phyloP scores from a whole-genome alignment of 2,888 invertebrate genomes.

The Eilema depressum region DNA sequence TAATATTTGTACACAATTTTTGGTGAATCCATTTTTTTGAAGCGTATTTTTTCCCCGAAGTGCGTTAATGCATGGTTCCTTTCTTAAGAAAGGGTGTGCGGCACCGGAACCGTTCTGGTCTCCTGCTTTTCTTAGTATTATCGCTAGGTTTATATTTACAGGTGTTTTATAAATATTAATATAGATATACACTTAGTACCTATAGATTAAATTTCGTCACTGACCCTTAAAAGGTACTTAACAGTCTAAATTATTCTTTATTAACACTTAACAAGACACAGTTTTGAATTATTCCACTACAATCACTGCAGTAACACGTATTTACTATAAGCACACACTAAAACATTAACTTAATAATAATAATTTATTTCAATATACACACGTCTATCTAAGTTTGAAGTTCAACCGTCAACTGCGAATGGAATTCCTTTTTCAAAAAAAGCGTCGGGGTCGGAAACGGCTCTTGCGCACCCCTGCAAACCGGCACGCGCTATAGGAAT shows the following conservation, averaged over 20 bases:
- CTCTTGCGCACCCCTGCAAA: constrained; percentile 80
- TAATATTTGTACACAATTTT: constrained; percentile 89
- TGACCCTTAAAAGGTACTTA: background rate
- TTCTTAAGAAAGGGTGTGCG: constrained; percentile 60
- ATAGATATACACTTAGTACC: background rate
- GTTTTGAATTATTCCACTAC: background rate
- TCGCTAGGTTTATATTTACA: background rate
- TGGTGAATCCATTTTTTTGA: constrained; percentile 79
- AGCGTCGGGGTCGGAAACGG: constrained; percentile 73
- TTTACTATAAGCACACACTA: constrained; percentile 23
- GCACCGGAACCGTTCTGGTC: constrained; percentile 61
- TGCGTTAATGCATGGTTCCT: constrained; percentile 65
- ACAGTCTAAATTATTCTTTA: background rate
- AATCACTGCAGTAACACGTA: constrained; percentile 10
- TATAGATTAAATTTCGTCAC: too few relatives aligned
- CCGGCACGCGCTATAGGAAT: constrained; percentile 73
- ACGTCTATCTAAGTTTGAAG: constrained; percentile 63
- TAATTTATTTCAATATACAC: constrained; percentile 29
- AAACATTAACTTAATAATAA: constrained; percentile 25
- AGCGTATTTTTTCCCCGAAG: constrained; percentile 66
- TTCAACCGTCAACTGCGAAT: constrained; percentile 76
- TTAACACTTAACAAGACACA: constrained; percentile 3
- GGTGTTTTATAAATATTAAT: background rate
- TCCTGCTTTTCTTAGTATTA: constrained; percentile 26
- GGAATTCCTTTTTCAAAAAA: constrained; percentile 69